Percentiles rank a stretch among this genome's conserved stretches.
phyloP scores from a whole-genome alignment of 2,888 invertebrate species.

The Chymomyza fuscimana region DNA sequence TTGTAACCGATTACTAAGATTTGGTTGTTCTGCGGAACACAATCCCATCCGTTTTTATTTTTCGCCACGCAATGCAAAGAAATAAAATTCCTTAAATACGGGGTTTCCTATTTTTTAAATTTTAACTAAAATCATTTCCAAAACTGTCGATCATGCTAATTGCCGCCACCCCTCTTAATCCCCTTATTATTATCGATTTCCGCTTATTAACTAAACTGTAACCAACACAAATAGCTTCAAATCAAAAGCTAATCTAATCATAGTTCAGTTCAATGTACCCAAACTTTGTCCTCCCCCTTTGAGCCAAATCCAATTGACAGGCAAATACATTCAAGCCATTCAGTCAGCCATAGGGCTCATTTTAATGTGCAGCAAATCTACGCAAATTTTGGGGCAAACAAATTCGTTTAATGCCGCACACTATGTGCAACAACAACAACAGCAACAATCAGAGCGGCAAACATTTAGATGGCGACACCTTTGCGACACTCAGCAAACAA shows the following conservation, averaged over 20 bases:
- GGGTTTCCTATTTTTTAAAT: too few species aligned
- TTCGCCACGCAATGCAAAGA: too few species aligned
- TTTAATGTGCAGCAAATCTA: conserved; percentile 65
- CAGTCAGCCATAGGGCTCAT: conserved; percentile 14
- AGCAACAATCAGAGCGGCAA: conserved; percentile 15
- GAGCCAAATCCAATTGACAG: conserved; percentile 25
- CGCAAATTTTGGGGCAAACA: conserved; percentile 63
- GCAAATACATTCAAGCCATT: conserved; percentile 49
- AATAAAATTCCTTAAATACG: too few species aligned
- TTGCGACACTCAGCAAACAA: conserved; percentile 45
- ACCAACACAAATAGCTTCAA: background rate
- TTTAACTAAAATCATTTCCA: too few species aligned
- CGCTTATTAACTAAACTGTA: background rate
- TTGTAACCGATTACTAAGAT: too few species aligned
- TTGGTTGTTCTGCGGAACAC: too few species aligned
- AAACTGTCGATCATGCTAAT: background rate
- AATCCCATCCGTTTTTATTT: too few species aligned
- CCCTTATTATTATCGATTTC: background rate
- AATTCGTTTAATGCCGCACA: conserved; percentile 56
- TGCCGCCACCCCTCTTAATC: background rate
- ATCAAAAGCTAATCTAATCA: background rate
- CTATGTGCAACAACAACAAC: conserved; percentile 9
- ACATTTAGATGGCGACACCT: conserved; percentile 48
- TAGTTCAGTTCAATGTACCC: background rate
- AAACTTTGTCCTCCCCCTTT: background rate